Evolutionary conservation across 1,140 invertebrate species (phyloP).

Genomic region (Neodiprion fabricii): DNA sequence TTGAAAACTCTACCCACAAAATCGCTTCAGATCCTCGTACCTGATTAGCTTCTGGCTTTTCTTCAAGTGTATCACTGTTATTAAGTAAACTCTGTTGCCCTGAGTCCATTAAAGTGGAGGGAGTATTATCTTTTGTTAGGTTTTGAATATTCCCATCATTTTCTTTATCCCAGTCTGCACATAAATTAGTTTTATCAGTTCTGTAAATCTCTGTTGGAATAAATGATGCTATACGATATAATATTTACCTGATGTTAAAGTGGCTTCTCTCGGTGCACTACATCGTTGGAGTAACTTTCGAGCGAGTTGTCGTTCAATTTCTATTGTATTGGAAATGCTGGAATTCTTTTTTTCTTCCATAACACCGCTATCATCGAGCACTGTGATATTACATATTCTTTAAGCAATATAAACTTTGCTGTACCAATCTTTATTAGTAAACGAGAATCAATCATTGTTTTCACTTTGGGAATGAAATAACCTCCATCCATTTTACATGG

Average conservation of each 20-base stretch:
- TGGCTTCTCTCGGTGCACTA: constrained; percentile 22
- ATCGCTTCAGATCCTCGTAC: too few species aligned
- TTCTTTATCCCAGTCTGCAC: constrained; percentile 36
- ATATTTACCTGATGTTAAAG: not conserved
- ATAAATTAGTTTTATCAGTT: not conserved
- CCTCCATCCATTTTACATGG: too few species aligned
- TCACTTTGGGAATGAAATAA: not conserved
- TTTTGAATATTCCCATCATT: constrained; percentile 30
- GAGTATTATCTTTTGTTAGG: constrained; percentile 23
- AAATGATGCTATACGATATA: not conserved
- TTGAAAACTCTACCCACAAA: not conserved
- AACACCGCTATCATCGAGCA: constrained; percentile 28
- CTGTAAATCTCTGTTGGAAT: not conserved
- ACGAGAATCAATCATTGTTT: not conserved
- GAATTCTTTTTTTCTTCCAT: constrained; percentile 24
- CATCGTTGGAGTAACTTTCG: constrained; percentile 44
- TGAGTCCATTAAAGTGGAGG: constrained; percentile 26
- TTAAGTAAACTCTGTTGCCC: not conserved
- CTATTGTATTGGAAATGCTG: constrained; percentile 18
- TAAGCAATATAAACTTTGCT: not conserved
- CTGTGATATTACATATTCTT: constrained; percentile 23
- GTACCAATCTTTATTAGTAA: not conserved
- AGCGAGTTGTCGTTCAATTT: constrained; percentile 40
- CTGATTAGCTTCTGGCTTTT: not conserved
- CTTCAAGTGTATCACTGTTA: not conserved